Conservation (phyloP, 1,140 invertebrate species). For the Musca domestica region DNA sequence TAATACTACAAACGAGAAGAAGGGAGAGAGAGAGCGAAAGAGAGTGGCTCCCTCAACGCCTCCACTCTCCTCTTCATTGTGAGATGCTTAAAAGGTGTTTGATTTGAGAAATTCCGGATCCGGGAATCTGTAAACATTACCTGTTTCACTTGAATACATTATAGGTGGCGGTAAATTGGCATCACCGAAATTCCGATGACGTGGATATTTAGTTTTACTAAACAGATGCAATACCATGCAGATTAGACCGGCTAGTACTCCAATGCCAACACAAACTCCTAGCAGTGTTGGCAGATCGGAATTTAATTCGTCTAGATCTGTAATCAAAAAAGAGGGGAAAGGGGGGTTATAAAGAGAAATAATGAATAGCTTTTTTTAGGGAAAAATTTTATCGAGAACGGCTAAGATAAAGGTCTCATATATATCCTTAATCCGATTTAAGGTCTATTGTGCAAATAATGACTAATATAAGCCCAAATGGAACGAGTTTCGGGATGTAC, state of each 20-base stretch:
- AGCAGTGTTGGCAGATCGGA: slow-evolving; percentile 78
- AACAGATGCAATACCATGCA: slow-evolving; percentile 84
- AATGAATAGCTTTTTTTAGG: too few species aligned
- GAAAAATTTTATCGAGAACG: too few species aligned
- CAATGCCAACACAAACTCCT: slow-evolving; percentile 76
- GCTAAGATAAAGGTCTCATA: too few species aligned
- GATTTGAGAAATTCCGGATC: background rate
- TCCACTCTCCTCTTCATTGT: too few species aligned
- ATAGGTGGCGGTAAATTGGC: slow-evolving; percentile 77
- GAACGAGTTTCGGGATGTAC: too few species aligned
- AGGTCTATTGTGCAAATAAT: too few species aligned
- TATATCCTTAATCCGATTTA: too few species aligned
- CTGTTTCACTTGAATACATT: slow-evolving; percentile 77
- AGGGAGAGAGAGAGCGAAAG: background rate
- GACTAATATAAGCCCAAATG: too few species aligned
- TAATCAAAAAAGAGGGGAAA: slow-evolving; percentile 28
- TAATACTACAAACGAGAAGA: background rate
- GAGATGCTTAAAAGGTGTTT: background rate
- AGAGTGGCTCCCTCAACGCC: background rate
- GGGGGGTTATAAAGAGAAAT: too few species aligned
- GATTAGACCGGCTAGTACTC: slow-evolving; percentile 76
- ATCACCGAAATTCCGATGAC: slow-evolving; percentile 75
- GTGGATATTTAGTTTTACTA: slow-evolving; percentile 66
- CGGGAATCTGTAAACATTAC: slow-evolving; percentile 50
- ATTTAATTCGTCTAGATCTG: slow-evolving; percentile 77